Base-by-base conservation (phyloP, 1,140 invertebrate species). In the Lasioglossum baleicum region DNA sequence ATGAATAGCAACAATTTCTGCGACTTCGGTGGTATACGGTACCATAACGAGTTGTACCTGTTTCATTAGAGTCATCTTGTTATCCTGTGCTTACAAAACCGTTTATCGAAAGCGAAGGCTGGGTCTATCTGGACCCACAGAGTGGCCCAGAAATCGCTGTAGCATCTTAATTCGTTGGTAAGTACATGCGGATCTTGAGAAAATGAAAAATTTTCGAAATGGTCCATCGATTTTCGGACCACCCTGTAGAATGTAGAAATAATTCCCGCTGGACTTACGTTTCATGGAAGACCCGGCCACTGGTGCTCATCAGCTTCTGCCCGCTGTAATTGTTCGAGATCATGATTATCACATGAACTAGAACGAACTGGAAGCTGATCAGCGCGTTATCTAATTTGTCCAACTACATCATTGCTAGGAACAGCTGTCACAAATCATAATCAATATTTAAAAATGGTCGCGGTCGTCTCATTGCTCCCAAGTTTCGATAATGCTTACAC, bases 41-140 rank as follows among this genome's bases (percentile, higher is more conserved):
- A 80, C 78, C 78, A 80, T 4, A 35, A 15, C 17, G 72, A 35
- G 10, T 63, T 67, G n/a, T 56, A 80, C 63, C 78, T 80, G 40
- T n/a, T 65, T 31, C 17, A 65, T 4, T 17, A 4, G 3, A 11
- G 35, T 35, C 35, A 35, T 35, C 5, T 35, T 2, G 35, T 35
- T 35, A 35, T 35, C 35, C 3, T 2, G 35, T 5, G 3, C 35
- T 35, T 35, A 2, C 5, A 35, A 2, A 35, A 3, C 35, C 35
- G 35, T 5, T 35, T 35, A 35, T 2, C 35, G 5, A 35, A 3
- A 35, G 35, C 35, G 35, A 3, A 35, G 35, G 2, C 35, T 35
- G 35, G 35, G 35, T 35, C 35, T 35, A 5, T 35, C 5, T 35
- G 0, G 35, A 35, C 35, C 26, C 26, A 26, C 26, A 26, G 26